Evolutionary conservation across 2,113 vertebrate genomes (phyloP).

Genomic region (Gnathochromis pfefferi): DNA sequence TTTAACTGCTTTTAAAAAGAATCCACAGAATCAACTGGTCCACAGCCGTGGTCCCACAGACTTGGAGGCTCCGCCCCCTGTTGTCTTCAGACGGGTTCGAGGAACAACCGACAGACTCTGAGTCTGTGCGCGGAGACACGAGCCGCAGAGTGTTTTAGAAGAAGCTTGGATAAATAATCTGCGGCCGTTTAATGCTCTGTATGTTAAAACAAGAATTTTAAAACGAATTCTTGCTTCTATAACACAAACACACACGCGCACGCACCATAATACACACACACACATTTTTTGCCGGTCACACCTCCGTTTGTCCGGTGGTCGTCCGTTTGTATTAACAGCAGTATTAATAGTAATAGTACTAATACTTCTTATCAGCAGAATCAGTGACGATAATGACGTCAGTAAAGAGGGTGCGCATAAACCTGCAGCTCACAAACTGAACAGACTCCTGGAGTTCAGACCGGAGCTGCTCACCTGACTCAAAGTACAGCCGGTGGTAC

Average conservation of each 20-base stretch:
- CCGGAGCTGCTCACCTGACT: constrained; percentile 1
- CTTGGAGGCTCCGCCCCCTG: background rate
- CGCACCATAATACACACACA: no score
- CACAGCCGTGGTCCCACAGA: background rate
- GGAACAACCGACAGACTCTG: background rate
- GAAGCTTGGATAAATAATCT: background rate
- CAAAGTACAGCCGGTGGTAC: constrained; percentile 68
- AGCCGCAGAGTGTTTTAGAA: rapidly evolving
- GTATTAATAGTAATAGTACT: background rate
- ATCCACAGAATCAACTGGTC: background rate
- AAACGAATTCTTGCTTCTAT: background rate
- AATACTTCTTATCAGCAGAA: background rate
- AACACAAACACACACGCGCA: background rate
- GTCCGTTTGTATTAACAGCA: background rate
- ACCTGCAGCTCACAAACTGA: background rate
- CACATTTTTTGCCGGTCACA: background rate
- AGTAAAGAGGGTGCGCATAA: background rate
- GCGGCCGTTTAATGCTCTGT: background rate
- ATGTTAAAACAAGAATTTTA: background rate
- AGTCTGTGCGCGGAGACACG: background rate
- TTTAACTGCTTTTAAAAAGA: background rate
- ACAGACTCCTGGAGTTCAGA: background rate
- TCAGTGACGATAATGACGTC: background rate
- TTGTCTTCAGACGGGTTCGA: background rate
- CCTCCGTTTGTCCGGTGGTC: background rate